phyloP scores from a whole-genome alignment of 2,888 invertebrate genomes.

The Abrostola triplasia region DNA sequence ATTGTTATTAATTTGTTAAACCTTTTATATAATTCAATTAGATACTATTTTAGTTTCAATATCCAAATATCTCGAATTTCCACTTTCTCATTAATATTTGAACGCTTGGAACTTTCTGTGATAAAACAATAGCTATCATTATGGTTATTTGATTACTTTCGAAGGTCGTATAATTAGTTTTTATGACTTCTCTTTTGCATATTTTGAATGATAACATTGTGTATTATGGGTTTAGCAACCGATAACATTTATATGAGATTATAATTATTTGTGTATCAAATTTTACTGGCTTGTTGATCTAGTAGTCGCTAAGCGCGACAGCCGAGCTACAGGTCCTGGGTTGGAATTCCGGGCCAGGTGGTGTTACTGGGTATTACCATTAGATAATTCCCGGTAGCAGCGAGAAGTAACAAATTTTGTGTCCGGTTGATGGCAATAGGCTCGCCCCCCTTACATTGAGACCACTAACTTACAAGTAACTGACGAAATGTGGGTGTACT shows the following conservation, averaged over 20 bases:
- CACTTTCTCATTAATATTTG: conserved; percentile 39
- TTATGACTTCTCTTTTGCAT: conserved; percentile 27
- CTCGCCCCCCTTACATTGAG: too few relatives aligned
- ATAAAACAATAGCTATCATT: conserved; percentile 48
- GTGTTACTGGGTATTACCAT: too few relatives aligned
- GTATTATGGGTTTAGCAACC: conserved; percentile 12
- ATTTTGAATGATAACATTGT: conserved; percentile 19
- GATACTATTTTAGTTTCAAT: conserved; percentile 27
- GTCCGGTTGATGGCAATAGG: too few relatives aligned
- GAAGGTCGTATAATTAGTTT: conserved; percentile 34
- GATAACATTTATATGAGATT: neutral
- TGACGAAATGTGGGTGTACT: too few relatives aligned
- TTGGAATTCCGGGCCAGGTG: too few relatives aligned
- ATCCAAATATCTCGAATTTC: conserved; percentile 23
- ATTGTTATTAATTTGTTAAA: neutral
- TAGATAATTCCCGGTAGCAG: too few relatives aligned
- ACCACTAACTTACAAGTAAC: too few relatives aligned
- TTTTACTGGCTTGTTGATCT: too few relatives aligned
- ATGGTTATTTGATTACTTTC: conserved; percentile 45
- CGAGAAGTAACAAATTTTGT: too few relatives aligned
- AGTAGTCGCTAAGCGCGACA: too few relatives aligned
- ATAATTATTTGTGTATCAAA: too few relatives aligned
- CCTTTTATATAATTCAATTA: neutral
- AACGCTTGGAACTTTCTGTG: conserved; percentile 32
- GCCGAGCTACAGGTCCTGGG: too few relatives aligned